Base-by-base conservation (phyloP, 1,140 invertebrate species). In the Physella acuta region DNA sequence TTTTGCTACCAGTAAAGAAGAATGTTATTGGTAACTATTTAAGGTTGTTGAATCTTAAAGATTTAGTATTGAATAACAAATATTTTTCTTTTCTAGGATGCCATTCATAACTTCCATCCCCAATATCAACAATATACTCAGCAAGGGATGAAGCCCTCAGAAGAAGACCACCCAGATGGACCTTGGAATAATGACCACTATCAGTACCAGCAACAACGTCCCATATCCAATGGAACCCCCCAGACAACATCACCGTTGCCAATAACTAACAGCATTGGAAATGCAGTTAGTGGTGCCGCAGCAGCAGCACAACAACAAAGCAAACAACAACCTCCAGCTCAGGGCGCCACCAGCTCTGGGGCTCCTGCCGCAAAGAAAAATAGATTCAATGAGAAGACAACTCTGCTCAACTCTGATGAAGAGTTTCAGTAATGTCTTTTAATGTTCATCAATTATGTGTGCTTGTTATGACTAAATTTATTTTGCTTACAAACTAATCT, bases 91-190 rank as follows among this genome's bases (percentile, higher is more conserved):
- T 64, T 52, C 26, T 98, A 96, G 80, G 97, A 99, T 88, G 97
- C 97, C 81, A 98, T 99, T 85, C 97, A 99, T 87, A 99, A 99
- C 88, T 99, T 99, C 89, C 97, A 99, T 89, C 97, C 97, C 34
- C 95, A 99, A 80, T 99, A 99, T 87, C 96, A 99, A 86, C 97
- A 99, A 85, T 99, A 99, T 85, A 99, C 97, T 5, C 97, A 99
- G 82, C 97, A 75, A 36, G 81, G 76, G 51, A 78, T 85, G 73
- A 79, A 78, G 60, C 76, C 79, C 3, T 71, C 78, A 5, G 75
- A 81, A 5, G 80, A 84, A 8, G 78, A 81, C 36, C 71, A 71
- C 31, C 55, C 60, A 28, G 76, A 74, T 30, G 61, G 69, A 55
- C n/a, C 63, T 3, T 71, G 75, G 56, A 75, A 76, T 17, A 73